Base-by-base conservation (phyloP, 2,888 invertebrate species). In the Ligdia adustata region DNA sequence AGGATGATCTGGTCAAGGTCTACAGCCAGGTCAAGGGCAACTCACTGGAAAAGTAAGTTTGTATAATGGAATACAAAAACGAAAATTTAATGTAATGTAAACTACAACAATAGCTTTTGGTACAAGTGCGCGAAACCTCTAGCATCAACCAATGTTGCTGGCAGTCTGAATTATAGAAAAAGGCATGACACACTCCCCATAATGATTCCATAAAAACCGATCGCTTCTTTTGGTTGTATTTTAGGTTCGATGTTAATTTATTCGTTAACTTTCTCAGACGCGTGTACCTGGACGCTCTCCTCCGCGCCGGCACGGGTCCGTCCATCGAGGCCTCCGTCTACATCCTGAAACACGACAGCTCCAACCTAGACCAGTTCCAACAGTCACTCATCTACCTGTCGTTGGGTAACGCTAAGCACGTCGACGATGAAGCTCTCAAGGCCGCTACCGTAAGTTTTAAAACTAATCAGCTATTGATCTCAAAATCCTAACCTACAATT, bases 261-360 rank as follows among this genome's bases (percentile, higher is more conserved):
- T 22, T 15, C 15, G 27, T 4, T 13, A 6, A 4, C 9, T n/a
- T 16, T 20, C 33, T 1, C 32, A 94, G 94, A 62, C 94, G 94
- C 61, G 92, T 96, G 3, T 95, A 95, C 74, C 76, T 96, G 41
- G 97, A 98, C 72, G 97, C 95, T 40, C 82, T 98, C 0, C 93
- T 96, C 63, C 93, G 95, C 43, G 92, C 96, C 0, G 96, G 95
- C 15, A 96, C 94, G 9, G 94, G 95, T 0, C 94, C 95, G 42
- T 92, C 96, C 6, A 93, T 97, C 11, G 94, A 94, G 58, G 94
- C 95, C 0, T 80, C 85, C 26, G 75, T 91, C 45, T 93, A 94
- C 53, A 86, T 98, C 33, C 80, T 97, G 33, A 93, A 93, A 55
- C 93, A 86, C 63, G 91, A 91, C 7, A 92, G 93, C 63, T 1